Evolutionary conservation across 2,888 invertebrate species (phyloP), one percentile per base, ranked within the genome.

Genomic region (Eupeodes luniger): DNA sequence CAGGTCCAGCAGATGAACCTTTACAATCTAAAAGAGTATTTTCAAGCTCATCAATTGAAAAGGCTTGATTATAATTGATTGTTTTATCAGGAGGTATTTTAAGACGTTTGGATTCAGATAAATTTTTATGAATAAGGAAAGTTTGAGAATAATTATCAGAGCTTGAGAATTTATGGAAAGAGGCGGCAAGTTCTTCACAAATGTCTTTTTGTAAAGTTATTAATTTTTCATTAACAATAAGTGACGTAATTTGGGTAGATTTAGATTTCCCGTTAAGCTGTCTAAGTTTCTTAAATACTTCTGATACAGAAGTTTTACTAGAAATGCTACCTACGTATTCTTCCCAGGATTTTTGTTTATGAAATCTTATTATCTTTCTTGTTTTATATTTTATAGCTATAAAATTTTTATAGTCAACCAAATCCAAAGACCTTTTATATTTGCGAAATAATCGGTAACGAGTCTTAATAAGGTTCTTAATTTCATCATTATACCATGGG

Each of bases 1-100:
- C 67, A 11, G 51, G 51, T n/a, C 67, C 67, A 5, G 66, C 27
- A 5, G 66, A 66, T n/a, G 49, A 66, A 4, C 66, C 66, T n/a
- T 66, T 66, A 34, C 66, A 66, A 9, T 66, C 49, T 6, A 10
- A 47, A 3, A 67, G 5, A 36, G 53, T 14, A 47, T 53, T 67
- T 67, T 67, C 36, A 16, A 67, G 67, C 16, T 67, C 67, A 2
- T 67, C 51, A 4, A 67, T 51, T 51, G 51, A 67, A 67, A 67
- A 67, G 67, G 67, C n/a, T 49, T 66, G 19, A 10, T 49, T 66
- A 49, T 49, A 66, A 66, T 27, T 66, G 27, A 14, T 49, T 7
- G 4, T 14, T 49, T 66, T 49, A 66, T 66, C 66, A 27, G 66
- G 66, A 49, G 47, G 40, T 1, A 66, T 66, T 49, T 47, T 19